Conservation (phyloP, 2,888 invertebrate species). For the Chironomus riparius region DNA sequence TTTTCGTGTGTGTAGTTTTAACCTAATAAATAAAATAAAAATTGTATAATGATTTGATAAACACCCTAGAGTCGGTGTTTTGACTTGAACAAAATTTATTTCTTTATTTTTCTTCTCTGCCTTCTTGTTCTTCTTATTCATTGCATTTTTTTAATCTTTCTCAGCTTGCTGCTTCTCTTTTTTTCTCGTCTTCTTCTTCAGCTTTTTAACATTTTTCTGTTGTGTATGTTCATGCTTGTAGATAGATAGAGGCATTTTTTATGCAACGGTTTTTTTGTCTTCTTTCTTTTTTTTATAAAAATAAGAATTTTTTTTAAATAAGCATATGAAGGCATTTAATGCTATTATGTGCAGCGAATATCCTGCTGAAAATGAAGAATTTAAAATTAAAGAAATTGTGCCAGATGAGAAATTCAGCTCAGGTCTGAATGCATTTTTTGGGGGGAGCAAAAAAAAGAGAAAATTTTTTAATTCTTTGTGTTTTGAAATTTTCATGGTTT, state of each 20-base stretch:
- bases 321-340: neutral
- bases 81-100: conserved; percentile 28
- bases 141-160: neutral
- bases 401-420: too few relatives aligned
- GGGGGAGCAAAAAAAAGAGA: too few relatives aligned
- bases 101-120: neutral
- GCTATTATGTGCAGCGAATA: neutral
- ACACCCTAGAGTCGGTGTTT: conserved; percentile 28
- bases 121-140: neutral
- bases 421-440: too few relatives aligned
- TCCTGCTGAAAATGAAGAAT: neutral
- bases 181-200: neutral
- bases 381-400: too few relatives aligned
- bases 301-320: neutral
- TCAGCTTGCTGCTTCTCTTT: neutral
- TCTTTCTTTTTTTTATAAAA: neutral
- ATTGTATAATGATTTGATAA: conserved; percentile 27
- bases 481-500: too few relatives aligned
- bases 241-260: too few relatives aligned
- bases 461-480: too few relatives aligned
- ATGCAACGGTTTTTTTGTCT: too few relatives aligned
- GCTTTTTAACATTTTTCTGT: too few relatives aligned
- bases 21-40: conserved; percentile 24
- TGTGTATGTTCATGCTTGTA: too few relatives aligned
- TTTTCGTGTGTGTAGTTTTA: neutral